Base-by-base conservation (phyloP, 1,140 invertebrate genomes). In the Harpegnathos saltator region DNA sequence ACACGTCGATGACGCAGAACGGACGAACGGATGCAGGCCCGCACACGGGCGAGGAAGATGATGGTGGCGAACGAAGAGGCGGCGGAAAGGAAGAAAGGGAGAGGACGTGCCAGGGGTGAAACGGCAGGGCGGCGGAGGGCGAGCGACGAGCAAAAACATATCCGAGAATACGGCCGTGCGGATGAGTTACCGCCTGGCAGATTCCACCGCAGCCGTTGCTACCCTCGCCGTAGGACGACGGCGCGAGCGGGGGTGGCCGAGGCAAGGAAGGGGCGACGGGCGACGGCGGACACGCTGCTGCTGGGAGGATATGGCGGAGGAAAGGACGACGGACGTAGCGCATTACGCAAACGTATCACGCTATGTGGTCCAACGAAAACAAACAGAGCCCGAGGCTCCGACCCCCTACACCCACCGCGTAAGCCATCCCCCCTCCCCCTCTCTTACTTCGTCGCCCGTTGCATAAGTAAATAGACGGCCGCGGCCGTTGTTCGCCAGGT, bases 301-400 rank as follows among this genome's bases (percentile, higher is more conserved):
- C 33, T 33, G 50, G 69, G 61, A 83, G 78, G 63, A 72, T 77
- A 81, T 73, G 56, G 66, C 75, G 84, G 81, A 85, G 82, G 48
- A 88, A 86, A 86, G 89, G 88, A 89, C 89, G 89, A 86, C 91
- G 89, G 91, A 92, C 91, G 85, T 84, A 87, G 90, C 90, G 91
- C 91, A 94, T 94, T 94, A 94, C 92, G 92, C 93, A 94, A 94
- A 94, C 92, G 92, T 94, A 94, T 94, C 92, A 94, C 93, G 93
- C 91, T 94, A 94, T 94, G 93, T 94, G 92, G 92, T 92, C 93
- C 93, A 94, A 94, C 91, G 92, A 93, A 94, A 94, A 94, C 93
- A 94, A 94, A 94, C 92, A 93, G 91, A 91, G 91, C 84, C 85
- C 81, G 85, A 86, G 89, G 85, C 87, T 80, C 85, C 84, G 85